Base-by-base conservation (phyloP, 2,888 invertebrate genomes). In the Apocheima hispidaria region DNA sequence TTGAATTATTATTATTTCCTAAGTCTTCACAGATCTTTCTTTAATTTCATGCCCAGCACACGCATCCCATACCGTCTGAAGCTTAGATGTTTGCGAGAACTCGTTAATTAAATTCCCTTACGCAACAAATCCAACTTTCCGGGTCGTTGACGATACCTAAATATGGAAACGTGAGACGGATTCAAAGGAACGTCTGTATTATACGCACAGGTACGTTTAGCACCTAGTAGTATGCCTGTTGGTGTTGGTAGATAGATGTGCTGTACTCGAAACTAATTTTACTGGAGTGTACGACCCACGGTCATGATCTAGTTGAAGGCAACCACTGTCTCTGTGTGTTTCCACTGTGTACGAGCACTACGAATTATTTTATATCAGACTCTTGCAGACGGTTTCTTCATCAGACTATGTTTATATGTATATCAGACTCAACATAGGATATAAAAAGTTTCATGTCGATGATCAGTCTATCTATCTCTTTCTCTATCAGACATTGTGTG, bases 51-150 rank as follows among this genome's bases (percentile, higher is more conserved):
- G 46, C 35, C 23, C 18, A 58, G 12, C 51, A 44, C 38, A 46
- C 43, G 38, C 56, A 33, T 43, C 40, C 23, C 50, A n/a, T 43
- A 23, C 36, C 30, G 3, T 44, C 41, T 51, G 38, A 52, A 46
- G 51, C 59, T 50, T 60, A 60, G 49, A 50, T 44, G 54, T 44
- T 50, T 55, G 50, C 44, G 46, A 30, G 40, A 60, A 56, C 59
- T 53, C 60, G 71, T 73, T 77, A 79, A 81, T 82, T 79, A 75
- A 78, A 79, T 79, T 79, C 67, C 60, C 67, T 59, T 69, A 72
- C 70, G 70, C 65, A 71, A 75, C 71, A 70, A 75, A 75, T 79
- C 61, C 66, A 63, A 60, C 71, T 71, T 79, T 62, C 75, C 71
- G 73, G 72, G 69, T 68, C 66, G 70, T 60, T 65, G 66, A 40